Evolutionary conservation across 2,888 invertebrate species (phyloP).

Genomic region (Poecilus cupreus): DNA sequence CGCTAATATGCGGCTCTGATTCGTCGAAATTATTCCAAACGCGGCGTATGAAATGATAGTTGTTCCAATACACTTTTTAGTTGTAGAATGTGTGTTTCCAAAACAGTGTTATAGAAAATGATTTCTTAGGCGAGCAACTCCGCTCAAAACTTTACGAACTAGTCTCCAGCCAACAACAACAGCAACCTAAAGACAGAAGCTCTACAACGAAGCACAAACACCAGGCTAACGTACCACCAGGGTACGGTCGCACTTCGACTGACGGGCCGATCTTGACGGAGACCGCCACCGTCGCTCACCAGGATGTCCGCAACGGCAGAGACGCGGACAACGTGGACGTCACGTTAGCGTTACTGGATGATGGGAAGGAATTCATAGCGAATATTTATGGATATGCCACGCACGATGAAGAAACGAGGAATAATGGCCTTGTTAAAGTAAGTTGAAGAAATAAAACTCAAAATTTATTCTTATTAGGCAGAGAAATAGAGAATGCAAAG

Average conservation of each 20-base stretch:
- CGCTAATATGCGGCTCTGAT: no score
- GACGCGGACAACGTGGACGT: conserved; percentile 34
- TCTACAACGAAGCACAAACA: conserved; percentile 64
- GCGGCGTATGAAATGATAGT: no score
- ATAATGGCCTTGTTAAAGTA: conserved; percentile 61
- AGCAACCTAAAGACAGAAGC: conserved; percentile 61
- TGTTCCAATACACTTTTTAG: no score
- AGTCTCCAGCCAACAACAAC: conserved; percentile 63
- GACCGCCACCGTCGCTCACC: background rate
- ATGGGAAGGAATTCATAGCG: conserved; percentile 55
- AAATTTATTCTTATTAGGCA: background rate
- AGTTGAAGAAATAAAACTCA: background rate
- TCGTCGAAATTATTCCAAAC: no score
- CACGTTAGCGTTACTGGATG: conserved; percentile 52
- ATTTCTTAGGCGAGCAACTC: conserved; percentile 29
- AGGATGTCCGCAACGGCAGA: conserved; percentile 34
- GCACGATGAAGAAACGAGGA: conserved; percentile 60
- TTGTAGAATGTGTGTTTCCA: no score
- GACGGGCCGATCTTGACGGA: background rate
- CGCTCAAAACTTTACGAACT: conserved; percentile 49
- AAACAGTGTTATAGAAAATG: no score
- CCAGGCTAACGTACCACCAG: conserved; percentile 17
- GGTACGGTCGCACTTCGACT: conserved; percentile 14
- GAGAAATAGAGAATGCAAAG: no score
- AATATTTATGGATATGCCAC: conserved; percentile 53